phyloP scores from a whole-genome alignment of 2,113 vertebrate species.

The Glaucomys volans region DNA sequence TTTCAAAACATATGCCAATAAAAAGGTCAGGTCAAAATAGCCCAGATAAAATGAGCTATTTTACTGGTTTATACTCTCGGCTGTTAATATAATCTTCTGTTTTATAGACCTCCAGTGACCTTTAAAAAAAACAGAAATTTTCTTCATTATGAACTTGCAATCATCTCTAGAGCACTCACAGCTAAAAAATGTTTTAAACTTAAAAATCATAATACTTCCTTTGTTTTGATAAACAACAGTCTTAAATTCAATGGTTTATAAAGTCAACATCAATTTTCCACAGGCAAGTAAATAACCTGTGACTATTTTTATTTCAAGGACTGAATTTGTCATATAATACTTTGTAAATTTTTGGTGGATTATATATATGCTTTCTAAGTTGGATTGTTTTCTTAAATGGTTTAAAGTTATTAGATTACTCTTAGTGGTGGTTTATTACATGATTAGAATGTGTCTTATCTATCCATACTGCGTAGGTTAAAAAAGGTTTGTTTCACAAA shows the following conservation, averaged over 20 bases:
- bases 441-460: background rate
- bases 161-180: background rate
- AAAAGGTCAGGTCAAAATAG: background rate
- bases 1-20: background rate
- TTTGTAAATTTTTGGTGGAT: background rate
- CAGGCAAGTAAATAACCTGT: background rate
- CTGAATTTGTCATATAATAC: background rate
- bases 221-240: background rate
- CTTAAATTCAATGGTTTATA: background rate
- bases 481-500: background rate
- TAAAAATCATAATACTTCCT: background rate
- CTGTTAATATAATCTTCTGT: background rate
- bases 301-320: slow-evolving; percentile 34
- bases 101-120: background rate
- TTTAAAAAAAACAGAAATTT: background rate
- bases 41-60: background rate
- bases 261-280: background rate
- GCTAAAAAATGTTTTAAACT: background rate
- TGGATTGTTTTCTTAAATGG: background rate
- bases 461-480: background rate
- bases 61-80: background rate
- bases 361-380: background rate
- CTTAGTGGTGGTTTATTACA: background rate
- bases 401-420: background rate
- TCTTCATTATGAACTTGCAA: background rate